Percentiles rank a stretch among this genome's conserved stretches.
phyloP scores from a whole-genome alignment of 1,140 invertebrate species.

The Eueides isabella region DNA sequence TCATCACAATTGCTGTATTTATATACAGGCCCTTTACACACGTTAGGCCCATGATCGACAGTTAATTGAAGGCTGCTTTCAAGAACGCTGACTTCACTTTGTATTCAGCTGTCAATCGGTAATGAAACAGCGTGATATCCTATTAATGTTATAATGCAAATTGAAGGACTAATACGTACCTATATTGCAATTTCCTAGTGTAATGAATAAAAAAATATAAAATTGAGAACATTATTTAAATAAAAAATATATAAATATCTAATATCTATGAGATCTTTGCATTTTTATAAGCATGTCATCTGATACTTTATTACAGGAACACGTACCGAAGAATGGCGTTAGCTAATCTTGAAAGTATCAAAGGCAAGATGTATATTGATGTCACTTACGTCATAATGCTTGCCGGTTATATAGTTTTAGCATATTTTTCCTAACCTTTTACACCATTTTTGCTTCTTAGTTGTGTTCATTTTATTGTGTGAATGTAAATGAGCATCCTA shows the following conservation, averaged over 20 bases:
- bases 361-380: slow-evolving; percentile 32
- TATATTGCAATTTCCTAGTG: not conserved
- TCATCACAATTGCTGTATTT: not conserved
- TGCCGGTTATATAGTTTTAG: slow-evolving; percentile 42
- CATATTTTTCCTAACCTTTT: slow-evolving; percentile 45
- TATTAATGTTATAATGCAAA: not conserved
- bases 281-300: not conserved
- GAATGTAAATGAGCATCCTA: too few species aligned
- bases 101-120: slow-evolving; percentile 6
- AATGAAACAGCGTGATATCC: slow-evolving; percentile 9
- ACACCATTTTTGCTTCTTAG: slow-evolving; percentile 43
- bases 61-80: slow-evolving; percentile 8
- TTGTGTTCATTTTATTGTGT: too few species aligned
- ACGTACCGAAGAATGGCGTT: not conserved
- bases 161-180: not conserved
- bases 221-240: not conserved
- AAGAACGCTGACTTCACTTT: slow-evolving; percentile 9
- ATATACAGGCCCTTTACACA: not conserved
- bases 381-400: slow-evolving; percentile 46
- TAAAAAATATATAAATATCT: too few species aligned
- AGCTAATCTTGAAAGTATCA: slow-evolving; percentile 37
- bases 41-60: not conserved
- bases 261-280: not conserved
- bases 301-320: not conserved
- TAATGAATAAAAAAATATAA: not conserved